Conservation (phyloP, 2,113 vertebrate species). For the Tor tambroides region DNA sequence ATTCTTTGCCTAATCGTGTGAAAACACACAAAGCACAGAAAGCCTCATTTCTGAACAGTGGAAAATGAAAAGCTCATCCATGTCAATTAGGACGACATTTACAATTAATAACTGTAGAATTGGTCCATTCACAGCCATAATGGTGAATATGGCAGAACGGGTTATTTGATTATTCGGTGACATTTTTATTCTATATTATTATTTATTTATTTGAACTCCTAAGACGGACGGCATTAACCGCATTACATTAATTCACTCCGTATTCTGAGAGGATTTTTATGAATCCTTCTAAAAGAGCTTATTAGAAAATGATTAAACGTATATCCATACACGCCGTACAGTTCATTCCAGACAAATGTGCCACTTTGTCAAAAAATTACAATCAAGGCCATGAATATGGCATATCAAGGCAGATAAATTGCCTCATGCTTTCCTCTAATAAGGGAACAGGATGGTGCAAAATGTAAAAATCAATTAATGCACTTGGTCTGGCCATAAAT, state of each 20-base stretch:
- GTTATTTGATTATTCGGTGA: conserved; percentile 54
- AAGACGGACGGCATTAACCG: conserved; percentile 50
- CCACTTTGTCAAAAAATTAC: conserved; percentile 59
- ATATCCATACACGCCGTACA: conserved; percentile 31
- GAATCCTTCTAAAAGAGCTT: conserved; percentile 53
- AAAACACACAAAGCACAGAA: background rate
- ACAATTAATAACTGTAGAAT: conserved; percentile 56
- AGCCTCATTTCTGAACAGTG: conserved; percentile 21
- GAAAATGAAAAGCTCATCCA: conserved; percentile 31
- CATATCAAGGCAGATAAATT: conserved; percentile 51
- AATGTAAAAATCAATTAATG: conserved; percentile 63
- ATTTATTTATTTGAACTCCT: conserved; percentile 37
- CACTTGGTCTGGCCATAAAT: conserved; percentile 52
- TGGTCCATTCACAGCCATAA: conserved; percentile 46
- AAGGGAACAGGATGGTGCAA: conserved; percentile 36
- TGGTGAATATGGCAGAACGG: conserved; percentile 42
- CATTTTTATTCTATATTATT: conserved; percentile 41
- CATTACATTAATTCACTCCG: conserved; percentile 56
- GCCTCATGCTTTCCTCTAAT: conserved; percentile 44
- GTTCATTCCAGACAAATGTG: conserved; percentile 51
- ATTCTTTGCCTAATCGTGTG: conserved; percentile 24
- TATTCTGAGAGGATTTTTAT: conserved; percentile 45
- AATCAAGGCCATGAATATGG: conserved; percentile 52
- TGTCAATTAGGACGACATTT: conserved; percentile 48
- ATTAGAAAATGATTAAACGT: conserved; percentile 56